Conservation (phyloP, 2,797 vertebrate genomes). For the Lepus townsendii region DNA sequence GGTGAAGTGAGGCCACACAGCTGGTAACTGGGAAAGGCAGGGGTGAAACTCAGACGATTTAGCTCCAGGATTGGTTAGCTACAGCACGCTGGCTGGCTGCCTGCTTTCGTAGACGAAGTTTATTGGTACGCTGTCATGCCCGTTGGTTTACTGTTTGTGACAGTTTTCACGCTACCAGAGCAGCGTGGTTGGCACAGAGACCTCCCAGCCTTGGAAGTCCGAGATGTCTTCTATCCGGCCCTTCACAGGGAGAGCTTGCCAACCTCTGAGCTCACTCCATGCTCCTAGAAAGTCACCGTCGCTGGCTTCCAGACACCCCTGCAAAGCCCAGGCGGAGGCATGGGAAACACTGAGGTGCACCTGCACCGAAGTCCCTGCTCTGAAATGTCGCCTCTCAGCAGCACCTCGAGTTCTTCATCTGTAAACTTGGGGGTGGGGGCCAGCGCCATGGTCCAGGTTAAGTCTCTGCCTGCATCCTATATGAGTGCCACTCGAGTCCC, state of each 20-base stretch:
- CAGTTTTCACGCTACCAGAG: not conserved
- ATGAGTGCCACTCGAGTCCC: too few relatives aligned
- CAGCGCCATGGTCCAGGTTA: too few relatives aligned
- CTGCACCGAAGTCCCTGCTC: rapidly evolving
- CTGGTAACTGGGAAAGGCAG: not conserved
- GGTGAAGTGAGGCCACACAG: not conserved
- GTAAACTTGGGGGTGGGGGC: not conserved
- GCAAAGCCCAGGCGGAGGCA: not conserved
- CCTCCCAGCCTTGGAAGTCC: not conserved
- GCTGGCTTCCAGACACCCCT: too few relatives aligned
- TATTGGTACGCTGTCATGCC: not conserved
- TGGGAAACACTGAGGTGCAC: not conserved
- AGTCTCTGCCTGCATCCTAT: too few relatives aligned
- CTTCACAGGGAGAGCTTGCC: not conserved
- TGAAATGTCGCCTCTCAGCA: rapidly evolving
- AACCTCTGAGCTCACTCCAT: not conserved
- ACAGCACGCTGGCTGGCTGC: not conserved
- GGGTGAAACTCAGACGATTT: not conserved
- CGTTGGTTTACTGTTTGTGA: not conserved
- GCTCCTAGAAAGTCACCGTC: not conserved
- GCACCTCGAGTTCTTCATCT: not conserved
- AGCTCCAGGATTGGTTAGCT: too few relatives aligned
- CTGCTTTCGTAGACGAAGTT: not conserved
- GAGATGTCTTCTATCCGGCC: not conserved
- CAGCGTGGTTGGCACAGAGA: not conserved